These are phyloP conservation scores for Drosophila neotestacea DNA, from an alignment of 2,888 invertebrate species.

Conservation along the genomic window DNA sequence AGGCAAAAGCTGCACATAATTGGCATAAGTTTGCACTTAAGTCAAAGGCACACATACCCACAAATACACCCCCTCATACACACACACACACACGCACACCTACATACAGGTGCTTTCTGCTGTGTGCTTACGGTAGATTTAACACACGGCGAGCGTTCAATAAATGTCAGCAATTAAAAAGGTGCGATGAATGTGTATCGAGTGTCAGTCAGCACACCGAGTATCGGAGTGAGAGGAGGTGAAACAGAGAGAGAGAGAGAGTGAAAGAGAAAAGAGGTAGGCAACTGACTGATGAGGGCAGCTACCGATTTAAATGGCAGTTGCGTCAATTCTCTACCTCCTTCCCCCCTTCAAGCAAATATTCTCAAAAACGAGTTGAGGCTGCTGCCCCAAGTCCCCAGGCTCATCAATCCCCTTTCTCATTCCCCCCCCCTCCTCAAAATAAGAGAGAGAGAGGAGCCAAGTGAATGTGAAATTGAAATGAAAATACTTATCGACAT, in stretches of 20 bases:
- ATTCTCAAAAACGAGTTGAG: constrained; percentile 16
- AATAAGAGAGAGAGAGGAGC: background rate
- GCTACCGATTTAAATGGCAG: constrained; percentile 24
- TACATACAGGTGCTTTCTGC: constrained; percentile 22
- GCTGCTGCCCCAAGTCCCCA: background rate
- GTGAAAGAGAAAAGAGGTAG: background rate
- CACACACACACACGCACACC: background rate
- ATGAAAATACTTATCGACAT: constrained; percentile 40
- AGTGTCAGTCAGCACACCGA: constrained; percentile 27
- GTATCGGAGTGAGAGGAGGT: too few species aligned
- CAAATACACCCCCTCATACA: background rate
- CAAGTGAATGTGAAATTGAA: constrained; percentile 34
- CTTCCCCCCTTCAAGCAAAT: constrained; percentile 4
- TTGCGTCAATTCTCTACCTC: constrained; percentile 1
- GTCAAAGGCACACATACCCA: constrained; percentile 55
- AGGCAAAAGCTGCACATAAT: constrained; percentile 66
- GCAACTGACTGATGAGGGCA: constrained; percentile 38
- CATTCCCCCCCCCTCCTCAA: too few species aligned
- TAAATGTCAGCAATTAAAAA: constrained; percentile 78
- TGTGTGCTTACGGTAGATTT: constrained; percentile 69
- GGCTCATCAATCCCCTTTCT: background rate
- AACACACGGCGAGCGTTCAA: constrained; percentile 66
- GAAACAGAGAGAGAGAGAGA: background rate
- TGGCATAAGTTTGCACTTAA: constrained; percentile 78
- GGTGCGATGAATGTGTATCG: constrained; percentile 70